These are phyloP conservation scores for Epinephelus fuscoguttatus DNA, from an alignment of 2,113 vertebrate genomes.

Conservation along the genomic window DNA sequence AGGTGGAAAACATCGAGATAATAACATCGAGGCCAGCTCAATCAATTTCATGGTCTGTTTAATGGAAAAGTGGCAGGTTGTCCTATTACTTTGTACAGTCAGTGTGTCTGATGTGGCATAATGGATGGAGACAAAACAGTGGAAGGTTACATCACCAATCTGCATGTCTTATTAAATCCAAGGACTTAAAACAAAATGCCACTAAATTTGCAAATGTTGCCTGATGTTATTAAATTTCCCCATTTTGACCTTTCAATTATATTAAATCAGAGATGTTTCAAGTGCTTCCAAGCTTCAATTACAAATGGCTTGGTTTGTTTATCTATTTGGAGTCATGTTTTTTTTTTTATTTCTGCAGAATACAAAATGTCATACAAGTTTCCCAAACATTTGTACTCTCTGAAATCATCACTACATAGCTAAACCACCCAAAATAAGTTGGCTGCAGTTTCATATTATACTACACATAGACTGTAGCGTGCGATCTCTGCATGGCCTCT, in stretches of 20 bases:
- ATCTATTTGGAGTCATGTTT: background rate
- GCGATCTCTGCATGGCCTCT: conserved; percentile 19
- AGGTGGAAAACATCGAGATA: conserved; percentile 46
- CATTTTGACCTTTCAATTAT: background rate
- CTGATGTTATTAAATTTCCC: too few relatives aligned
- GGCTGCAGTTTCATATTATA: background rate
- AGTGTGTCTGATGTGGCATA: conserved; percentile 56
- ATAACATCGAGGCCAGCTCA: conserved; percentile 43
- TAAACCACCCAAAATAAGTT: background rate
- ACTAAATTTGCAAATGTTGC: too few relatives aligned
- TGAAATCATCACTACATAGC: background rate
- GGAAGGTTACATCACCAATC: conserved; percentile 26
- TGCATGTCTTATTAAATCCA: conserved; percentile 37
- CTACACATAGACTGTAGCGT: background rate
- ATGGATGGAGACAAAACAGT: conserved; percentile 50
- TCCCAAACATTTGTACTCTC: background rate
- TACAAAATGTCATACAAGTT: too few relatives aligned
- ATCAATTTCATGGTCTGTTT: conserved; percentile 65
- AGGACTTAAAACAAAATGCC: background rate
- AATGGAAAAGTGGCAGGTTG: conserved; percentile 64
- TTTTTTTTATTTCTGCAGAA: background rate
- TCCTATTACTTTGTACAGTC: conserved; percentile 54
- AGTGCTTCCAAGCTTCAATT: background rate
- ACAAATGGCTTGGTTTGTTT: background rate
- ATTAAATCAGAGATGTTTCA: background rate